phyloP scores from a whole-genome alignment of 2,888 invertebrate species.

The Gastrophysa polygoni region DNA sequence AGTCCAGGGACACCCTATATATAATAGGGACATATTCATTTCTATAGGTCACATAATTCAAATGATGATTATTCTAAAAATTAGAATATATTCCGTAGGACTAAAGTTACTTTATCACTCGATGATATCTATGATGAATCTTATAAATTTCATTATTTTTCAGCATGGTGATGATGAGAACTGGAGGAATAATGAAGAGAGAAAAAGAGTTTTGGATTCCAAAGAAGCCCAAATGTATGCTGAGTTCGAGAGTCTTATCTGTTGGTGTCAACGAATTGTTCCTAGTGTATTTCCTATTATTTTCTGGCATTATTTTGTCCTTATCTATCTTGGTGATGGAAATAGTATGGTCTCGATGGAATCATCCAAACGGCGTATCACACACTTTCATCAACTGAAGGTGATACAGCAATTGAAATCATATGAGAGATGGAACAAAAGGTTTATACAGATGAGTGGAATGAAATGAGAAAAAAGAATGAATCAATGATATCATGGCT shows the following conservation, averaged over 20 bases:
- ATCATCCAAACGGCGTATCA: background rate
- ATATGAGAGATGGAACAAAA: background rate
- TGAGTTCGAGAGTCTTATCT: constrained; percentile 41
- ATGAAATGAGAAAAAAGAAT: no score
- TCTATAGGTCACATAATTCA: no score
- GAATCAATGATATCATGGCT: no score
- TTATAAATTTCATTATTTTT: constrained; percentile 25
- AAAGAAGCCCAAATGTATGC: constrained; percentile 45
- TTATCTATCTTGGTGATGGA: constrained; percentile 39
- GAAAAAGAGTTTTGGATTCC: constrained; percentile 43
- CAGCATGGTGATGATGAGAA: constrained; percentile 44
- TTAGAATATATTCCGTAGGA: no score
- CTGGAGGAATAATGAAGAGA: constrained; percentile 40
- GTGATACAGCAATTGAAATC: no score
- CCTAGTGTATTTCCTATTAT: constrained; percentile 45
- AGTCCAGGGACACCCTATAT: no score
- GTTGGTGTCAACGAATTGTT: constrained; percentile 45
- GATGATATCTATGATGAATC: no score
- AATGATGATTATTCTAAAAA: no score
- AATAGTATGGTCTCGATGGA: constrained; percentile 26
- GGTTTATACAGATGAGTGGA: no score
- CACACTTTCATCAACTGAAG: background rate
- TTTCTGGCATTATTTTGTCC: constrained; percentile 39
- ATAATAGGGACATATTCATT: no score
- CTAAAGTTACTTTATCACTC: no score